Base-by-base conservation (phyloP, 2,113 vertebrate genomes). In the Nesoenas mayeri region DNA sequence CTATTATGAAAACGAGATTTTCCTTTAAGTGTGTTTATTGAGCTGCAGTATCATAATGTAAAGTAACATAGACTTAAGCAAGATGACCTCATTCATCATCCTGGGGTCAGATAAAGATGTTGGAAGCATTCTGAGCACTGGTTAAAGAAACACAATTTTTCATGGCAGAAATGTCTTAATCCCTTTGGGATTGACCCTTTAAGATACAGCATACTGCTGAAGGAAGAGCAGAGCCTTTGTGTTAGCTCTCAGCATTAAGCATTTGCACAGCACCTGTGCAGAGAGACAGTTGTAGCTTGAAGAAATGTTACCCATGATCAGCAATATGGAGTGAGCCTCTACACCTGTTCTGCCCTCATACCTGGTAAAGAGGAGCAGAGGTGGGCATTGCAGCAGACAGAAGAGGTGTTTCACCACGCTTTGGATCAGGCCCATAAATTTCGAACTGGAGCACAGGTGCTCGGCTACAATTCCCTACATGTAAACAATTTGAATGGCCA, bases 71-170 rank as follows among this genome's bases (percentile, higher is more conserved):
- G 75, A 95, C 64, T 95, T 94, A 85, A 92, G 32, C 61, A 88
- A 90, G 85, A 85, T 94, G 81, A 90, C 89, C 85, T 89, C 91
- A 88, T 96, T 96, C 77, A 81, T 95, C 92, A 91, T 95, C 56
- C 65, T 62, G 34, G 56, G 72, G 75, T 90, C 89, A 96, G 51
- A 58, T 57, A 32, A 92, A 93, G n/a, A 51, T 64, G 58, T 66
- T 3, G 5, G 91, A 94, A 90, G 20, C 24, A 32, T 93, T 95
- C 58, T 86, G 85, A 58, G 42, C 20, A 9, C 48, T 51, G 64
- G 58, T 56, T 74, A 86, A 81, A 91, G 77, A 79, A 93, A 79
- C 12, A 77, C 42, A 62, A 21, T 87, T 90, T 94, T 79, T 74
- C 54, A 60, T 38, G 28, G 57, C 60, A 53, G 56, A 91, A 80